These are phyloP conservation scores for Noctua janthina DNA, from an alignment of 2,888 invertebrate genomes.

Conservation along the genomic window DNA sequence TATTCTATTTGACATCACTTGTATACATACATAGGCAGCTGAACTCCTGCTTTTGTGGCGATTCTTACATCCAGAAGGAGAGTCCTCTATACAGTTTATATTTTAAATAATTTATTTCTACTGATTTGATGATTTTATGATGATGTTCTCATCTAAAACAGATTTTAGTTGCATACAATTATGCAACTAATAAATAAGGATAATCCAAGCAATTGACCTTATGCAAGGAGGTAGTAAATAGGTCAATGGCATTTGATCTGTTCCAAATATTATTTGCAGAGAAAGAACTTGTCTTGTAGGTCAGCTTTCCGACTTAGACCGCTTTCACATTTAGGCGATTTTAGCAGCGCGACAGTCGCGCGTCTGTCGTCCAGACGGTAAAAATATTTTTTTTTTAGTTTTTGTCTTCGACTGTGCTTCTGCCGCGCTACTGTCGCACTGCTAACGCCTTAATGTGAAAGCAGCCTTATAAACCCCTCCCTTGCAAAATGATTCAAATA, in stretches of 20 bases:
- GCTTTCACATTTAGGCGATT: too few relatives aligned
- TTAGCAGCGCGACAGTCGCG: too few relatives aligned
- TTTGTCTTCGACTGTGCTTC: too few relatives aligned
- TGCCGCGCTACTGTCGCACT: too few relatives aligned
- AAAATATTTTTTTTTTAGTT: too few relatives aligned
- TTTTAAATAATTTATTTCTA: background rate
- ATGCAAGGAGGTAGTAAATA: background rate
- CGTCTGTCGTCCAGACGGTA: too few relatives aligned
- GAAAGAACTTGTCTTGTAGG: background rate
- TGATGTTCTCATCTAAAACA: too few relatives aligned
- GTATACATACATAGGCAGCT: background rate
- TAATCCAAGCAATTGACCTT: conserved; percentile 2
- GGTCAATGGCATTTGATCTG: background rate
- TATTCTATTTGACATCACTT: background rate
- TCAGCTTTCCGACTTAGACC: background rate
- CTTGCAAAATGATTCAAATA: background rate
- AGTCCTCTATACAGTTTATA: background rate
- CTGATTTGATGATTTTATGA: background rate
- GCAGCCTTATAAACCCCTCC: background rate
- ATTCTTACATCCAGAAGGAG: background rate
- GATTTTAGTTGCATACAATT: background rate
- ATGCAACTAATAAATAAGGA: background rate
- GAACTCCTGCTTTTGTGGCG: background rate
- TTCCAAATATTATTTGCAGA: background rate
- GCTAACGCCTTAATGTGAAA: too few relatives aligned